These are phyloP conservation scores for Acridotheres tristis DNA, from an alignment of 2,797 vertebrate genomes.

Conservation along the genomic window DNA sequence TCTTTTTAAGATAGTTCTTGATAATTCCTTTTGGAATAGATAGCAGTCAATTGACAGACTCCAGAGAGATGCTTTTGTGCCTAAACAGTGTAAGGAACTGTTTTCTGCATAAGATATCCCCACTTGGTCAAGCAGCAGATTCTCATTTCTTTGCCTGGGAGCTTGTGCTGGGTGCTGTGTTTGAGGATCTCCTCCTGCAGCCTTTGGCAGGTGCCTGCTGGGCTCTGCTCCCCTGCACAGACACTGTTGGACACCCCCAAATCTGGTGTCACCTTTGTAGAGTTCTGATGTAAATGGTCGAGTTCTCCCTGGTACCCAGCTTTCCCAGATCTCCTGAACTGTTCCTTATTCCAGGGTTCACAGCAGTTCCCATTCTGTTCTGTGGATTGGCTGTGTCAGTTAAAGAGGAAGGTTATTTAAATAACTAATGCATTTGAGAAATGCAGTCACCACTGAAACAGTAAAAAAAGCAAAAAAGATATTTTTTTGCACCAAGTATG, in stretches of 20 bases:
- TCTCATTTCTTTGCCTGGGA: not conserved
- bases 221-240: not conserved
- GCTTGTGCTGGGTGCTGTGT: not conserved
- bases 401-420: not conserved
- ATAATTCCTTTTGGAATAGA: not conserved
- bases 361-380: not conserved
- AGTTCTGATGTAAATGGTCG: accelerated
- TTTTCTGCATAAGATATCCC: not conserved
- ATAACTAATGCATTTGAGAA: not conserved
- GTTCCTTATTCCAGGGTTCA: not conserved
- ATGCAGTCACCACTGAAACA: not conserved
- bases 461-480: not conserved
- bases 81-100: not conserved
- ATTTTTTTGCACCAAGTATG: not conserved
- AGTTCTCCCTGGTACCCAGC: not conserved
- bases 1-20: not conserved
- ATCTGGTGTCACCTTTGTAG: accelerated
- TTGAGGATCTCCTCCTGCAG: not conserved
- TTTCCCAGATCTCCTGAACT: not conserved
- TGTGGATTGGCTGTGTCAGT: not conserved
- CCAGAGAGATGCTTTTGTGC: not conserved
- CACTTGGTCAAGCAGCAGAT: not conserved
- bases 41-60: not conserved
- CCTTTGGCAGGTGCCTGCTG: accelerated
- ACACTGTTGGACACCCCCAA: not conserved